These are phyloP conservation scores for Phymanthus crucifer DNA, from an alignment of 92 coral and sea anemone species.

Conservation along the genomic window DNA sequence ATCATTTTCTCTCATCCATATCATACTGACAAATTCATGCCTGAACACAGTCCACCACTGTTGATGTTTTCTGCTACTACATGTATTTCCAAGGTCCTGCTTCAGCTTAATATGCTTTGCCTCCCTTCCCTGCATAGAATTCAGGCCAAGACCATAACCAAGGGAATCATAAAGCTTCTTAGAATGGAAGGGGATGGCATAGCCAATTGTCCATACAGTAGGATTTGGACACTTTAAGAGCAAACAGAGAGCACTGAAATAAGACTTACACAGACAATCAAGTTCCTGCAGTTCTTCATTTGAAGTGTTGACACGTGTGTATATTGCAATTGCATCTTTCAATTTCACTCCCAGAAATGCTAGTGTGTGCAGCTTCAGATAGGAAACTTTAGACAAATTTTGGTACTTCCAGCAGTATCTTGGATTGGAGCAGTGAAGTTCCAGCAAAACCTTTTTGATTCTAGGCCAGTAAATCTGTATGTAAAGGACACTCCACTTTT, in stretches of 20 bases:
- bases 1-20: conserved; percentile 53
- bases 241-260: not conserved
- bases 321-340: conserved; percentile 9
- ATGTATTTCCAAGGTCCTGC: conserved; percentile 32
- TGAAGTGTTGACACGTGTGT: not conserved
- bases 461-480: conserved; percentile 63
- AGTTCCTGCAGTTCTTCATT: not conserved
- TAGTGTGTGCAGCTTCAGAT: conserved; percentile 2
- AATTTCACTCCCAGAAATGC: conserved; percentile 1
- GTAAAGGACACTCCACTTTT: conserved; percentile 31
- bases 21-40: conserved; percentile 55
- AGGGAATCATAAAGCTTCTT: conserved; percentile 30
- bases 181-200: conserved; percentile 38
- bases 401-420: not conserved
- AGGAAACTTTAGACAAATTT: not conserved
- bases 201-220: not conserved
- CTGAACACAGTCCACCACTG: conserved; percentile 63
- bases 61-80: conserved; percentile 42
- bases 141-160: conserved; percentile 50
- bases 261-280: not conserved
- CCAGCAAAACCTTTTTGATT: conserved; percentile 52
- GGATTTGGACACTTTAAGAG: not conserved
- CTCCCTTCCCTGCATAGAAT: conserved; percentile 52
- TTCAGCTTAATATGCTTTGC: conserved; percentile 55
- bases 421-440: conserved; percentile 17